These are phyloP conservation scores for Nematostella vectensis DNA, from an alignment of 92 coral and sea anemone species.

Conservation along the genomic window DNA sequence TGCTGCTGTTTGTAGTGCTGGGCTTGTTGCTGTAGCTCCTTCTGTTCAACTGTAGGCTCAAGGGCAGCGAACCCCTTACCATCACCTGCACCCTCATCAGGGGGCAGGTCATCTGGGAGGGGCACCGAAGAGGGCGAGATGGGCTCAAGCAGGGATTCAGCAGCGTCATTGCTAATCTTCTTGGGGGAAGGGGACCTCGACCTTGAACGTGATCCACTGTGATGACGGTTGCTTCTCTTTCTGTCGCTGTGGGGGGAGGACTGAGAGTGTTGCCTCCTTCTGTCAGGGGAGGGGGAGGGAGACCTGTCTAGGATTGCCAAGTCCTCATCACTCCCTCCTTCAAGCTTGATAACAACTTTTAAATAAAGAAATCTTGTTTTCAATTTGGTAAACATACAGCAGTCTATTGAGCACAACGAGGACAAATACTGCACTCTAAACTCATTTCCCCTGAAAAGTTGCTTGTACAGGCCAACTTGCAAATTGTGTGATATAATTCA, in stretches of 20 bases:
- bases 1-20: constrained; percentile 71
- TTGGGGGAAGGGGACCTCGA: constrained; percentile 10
- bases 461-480: no score
- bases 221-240: no score
- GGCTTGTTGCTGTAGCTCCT: constrained; percentile 76
- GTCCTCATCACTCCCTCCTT: constrained; percentile 84
- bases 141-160: constrained; percentile 52
- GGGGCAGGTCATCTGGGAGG: constrained; percentile 89
- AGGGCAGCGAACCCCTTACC: constrained; percentile 58
- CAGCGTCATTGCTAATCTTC: background rate
- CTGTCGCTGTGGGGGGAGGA: constrained; percentile 8
- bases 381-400: background rate
- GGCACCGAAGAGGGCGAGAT: constrained; percentile 96
- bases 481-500: no score
- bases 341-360: constrained; percentile 88
- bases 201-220: constrained; percentile 14
- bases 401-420: no score
- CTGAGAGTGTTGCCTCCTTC: constrained; percentile 23
- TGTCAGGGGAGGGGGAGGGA: constrained; percentile 37
- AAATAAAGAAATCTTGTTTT: background rate
- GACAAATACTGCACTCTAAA: no score
- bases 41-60: constrained; percentile 82
- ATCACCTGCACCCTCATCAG: constrained; percentile 31
- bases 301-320: constrained; percentile 75
- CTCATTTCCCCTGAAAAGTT: no score